Conservation (phyloP, 1,140 invertebrate genomes). For the Leptonema lineaticorne region DNA sequence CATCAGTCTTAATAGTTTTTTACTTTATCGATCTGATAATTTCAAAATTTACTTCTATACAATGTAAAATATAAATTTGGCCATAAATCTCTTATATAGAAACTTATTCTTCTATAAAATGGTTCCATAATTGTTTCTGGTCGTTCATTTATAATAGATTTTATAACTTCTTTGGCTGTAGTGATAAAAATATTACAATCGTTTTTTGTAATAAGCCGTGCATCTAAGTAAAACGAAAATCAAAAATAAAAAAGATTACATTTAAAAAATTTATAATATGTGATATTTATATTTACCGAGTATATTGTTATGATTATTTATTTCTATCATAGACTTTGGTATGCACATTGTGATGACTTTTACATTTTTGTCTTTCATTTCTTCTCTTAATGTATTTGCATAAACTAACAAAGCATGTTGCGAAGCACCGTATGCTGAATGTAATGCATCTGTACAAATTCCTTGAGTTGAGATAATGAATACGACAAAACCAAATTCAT, state of each 20-base stretch:
- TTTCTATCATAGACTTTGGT: not conserved
- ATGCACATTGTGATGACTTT: slow-evolving; percentile 75
- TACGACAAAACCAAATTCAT: slow-evolving; percentile 79
- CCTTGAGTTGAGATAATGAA: slow-evolving; percentile 94
- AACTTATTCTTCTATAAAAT: slow-evolving; percentile 5
- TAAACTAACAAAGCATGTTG: slow-evolving; percentile 94
- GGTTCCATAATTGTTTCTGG: not conserved
- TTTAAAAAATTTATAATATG: not conserved
- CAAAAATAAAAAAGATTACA: not conserved
- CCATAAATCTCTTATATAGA: not conserved
- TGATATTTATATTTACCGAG: no score
- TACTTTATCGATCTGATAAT: no score
- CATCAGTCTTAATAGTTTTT: no score
- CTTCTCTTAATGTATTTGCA: slow-evolving; percentile 77
- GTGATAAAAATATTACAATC: not conserved
- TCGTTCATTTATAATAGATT: not conserved
- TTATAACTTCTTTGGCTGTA: not conserved
- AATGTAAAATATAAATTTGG: not conserved
- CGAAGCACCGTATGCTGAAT: slow-evolving; percentile 87
- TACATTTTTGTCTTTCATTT: slow-evolving; percentile 73
- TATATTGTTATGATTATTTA: no score
- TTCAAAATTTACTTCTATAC: slow-evolving; percentile 8
- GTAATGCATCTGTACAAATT: slow-evolving; percentile 83
- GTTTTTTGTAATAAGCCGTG: not conserved
- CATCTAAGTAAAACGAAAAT: not conserved